A percentile compares a stretch with the other conserved stretches of the same genome.
Evolutionary conservation across 37 sponge, comb jelly and placozoan species (phyloP).

Genomic region (Cliona cf. orientalis): DNA sequence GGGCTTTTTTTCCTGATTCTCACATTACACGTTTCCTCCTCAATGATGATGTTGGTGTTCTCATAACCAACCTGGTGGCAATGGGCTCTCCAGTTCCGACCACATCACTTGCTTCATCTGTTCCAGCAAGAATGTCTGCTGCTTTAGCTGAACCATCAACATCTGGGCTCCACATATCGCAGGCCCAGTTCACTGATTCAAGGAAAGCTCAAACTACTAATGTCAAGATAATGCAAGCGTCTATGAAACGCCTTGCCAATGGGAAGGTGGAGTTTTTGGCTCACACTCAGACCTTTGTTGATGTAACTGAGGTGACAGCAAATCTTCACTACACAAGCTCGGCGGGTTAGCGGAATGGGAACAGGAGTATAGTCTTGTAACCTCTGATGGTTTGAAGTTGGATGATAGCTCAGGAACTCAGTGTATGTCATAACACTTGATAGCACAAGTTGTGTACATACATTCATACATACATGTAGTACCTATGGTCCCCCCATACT

Average conservation of each 20-base stretch:
- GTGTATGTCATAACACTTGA: conserved; percentile 9
- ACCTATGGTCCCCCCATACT: no score
- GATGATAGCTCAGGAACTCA: conserved; percentile 30
- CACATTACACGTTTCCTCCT: neutral
- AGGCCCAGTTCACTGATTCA: neutral
- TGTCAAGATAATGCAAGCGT: conserved; percentile 24
- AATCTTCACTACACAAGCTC: neutral
- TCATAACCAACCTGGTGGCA: neutral
- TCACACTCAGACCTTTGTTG: neutral
- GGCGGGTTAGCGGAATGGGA: neutral
- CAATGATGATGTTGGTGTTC: neutral
- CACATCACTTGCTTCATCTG: neutral
- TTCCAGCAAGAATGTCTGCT: neutral
- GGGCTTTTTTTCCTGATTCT: neutral
- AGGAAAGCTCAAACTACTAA: neutral
- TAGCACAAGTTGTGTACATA: no score
- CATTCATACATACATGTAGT: no score
- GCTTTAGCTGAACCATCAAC: neutral
- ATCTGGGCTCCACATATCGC: neutral
- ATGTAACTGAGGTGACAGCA: neutral
- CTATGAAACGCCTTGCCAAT: neutral
- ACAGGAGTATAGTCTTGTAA: conserved; percentile 1
- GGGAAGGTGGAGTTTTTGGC: neutral
- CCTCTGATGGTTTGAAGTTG: conserved; percentile 13
- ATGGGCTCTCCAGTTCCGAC: neutral